Conservation (phyloP, 2,797 vertebrate species). For the Centroberyx gerrardi region DNA sequence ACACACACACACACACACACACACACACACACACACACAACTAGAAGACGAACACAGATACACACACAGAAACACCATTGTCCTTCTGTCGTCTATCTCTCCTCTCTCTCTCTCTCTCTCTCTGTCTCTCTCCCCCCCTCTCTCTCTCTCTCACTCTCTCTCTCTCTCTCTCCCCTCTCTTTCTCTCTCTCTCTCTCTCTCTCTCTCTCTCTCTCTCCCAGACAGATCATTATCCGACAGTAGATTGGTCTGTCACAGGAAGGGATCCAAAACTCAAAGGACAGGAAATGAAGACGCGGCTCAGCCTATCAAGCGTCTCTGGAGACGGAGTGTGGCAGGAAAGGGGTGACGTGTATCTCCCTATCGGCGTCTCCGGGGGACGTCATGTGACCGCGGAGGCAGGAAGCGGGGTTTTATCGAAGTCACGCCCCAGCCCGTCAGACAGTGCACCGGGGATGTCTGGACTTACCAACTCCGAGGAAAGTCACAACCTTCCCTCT, state of each 20-base stretch:
- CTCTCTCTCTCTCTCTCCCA: conserved; percentile 20
- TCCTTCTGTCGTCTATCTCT: conserved; percentile 33
- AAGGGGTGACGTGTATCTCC: conserved; percentile 20
- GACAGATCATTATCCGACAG: conserved; percentile 65
- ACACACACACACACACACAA: neutral
- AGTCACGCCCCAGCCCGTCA: conserved; percentile 10
- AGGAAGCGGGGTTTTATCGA: conserved; percentile 59
- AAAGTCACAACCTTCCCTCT: neutral
- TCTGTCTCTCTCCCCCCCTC: neutral
- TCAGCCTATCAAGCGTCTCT: conserved; percentile 48
- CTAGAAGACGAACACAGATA: conserved; percentile 7
- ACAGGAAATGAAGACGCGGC: conserved; percentile 73
- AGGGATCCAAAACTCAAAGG: conserved; percentile 50
- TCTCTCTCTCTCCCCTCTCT: conserved; percentile 7
- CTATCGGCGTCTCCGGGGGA: conserved; percentile 49
- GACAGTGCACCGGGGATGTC: conserved; percentile 9
- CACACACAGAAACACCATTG: conserved; percentile 6
- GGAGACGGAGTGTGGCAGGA: conserved; percentile 38
- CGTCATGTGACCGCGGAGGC: conserved; percentile 35
- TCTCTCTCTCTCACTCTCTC: neutral
- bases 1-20: neutral
- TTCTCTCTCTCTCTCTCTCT: neutral
- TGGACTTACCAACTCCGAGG: neutral
- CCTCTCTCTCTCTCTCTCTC: neutral
- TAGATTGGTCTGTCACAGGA: conserved; percentile 60